Conservation (phyloP, 2,888 invertebrate genomes). For the Xylota sylvarum region DNA sequence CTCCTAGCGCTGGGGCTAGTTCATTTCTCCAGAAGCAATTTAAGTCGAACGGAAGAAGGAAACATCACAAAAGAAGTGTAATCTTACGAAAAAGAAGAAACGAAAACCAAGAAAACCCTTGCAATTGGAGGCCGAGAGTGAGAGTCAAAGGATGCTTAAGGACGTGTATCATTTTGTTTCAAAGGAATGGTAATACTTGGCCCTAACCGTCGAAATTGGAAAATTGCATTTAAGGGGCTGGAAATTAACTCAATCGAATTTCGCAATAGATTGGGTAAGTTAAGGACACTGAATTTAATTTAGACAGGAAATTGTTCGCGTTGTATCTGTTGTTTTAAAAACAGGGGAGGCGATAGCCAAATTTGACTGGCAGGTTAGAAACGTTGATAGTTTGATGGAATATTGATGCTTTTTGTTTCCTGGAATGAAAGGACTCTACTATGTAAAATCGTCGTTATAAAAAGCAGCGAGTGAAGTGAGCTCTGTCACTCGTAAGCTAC, state of each 20-base stretch:
- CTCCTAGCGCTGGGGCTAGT: conserved; percentile 3
- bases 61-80: not conserved
- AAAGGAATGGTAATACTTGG: conserved; percentile 7
- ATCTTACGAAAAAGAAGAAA: not conserved
- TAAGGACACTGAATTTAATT: not conserved
- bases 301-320: not conserved
- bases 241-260: conserved; percentile 8
- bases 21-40: not conserved
- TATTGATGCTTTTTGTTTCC: too few relatives aligned
- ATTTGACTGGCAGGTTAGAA: too few relatives aligned
- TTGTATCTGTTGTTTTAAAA: not conserved
- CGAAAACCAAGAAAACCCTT: not conserved
- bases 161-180: conserved; percentile 19
- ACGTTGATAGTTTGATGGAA: too few relatives aligned
- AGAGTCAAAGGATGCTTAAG: conserved; percentile 1
- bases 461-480: too few relatives aligned
- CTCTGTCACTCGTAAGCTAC: too few relatives aligned
- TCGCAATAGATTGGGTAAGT: conserved; percentile 15
- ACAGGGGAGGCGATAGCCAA: too few relatives aligned
- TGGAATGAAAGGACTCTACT: too few relatives aligned
- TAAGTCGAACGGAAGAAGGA: too few relatives aligned
- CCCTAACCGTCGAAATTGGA: conserved; percentile 6
- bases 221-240: conserved; percentile 8
- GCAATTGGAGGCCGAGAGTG: not conserved
- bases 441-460: too few relatives aligned